Evolutionary conservation across 1,140 invertebrate species (phyloP).

Genomic region (Zaprionus tsacasi): DNA sequence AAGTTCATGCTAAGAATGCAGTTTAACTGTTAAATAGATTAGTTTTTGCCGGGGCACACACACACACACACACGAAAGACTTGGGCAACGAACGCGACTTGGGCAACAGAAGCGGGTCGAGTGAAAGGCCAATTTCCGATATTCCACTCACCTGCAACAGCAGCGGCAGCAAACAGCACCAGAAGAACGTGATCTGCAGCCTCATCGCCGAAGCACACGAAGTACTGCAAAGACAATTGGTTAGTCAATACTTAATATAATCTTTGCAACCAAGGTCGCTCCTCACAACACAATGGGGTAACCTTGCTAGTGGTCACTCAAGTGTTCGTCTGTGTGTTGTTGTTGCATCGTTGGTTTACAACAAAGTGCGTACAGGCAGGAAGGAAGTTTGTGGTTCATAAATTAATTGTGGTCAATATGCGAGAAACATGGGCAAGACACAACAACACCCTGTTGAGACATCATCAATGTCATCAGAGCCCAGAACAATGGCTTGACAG

Average conservation of each 20-base stretch:
- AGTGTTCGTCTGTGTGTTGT: slow-evolving; percentile 43
- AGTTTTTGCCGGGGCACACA: slow-evolving; percentile 49
- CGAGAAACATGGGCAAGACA: slow-evolving; percentile 29
- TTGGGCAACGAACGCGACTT: slow-evolving; percentile 63
- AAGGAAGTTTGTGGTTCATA: slow-evolving; percentile 79
- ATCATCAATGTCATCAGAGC: slow-evolving; percentile 36
- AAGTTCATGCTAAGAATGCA: slow-evolving; percentile 73
- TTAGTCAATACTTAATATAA: slow-evolving; percentile 45
- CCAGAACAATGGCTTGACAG: slow-evolving; percentile 44
- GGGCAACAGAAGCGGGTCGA: slow-evolving; percentile 24
- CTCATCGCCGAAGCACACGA: slow-evolving; percentile 38
- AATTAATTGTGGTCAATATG: slow-evolving; percentile 78
- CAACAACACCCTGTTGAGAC: slow-evolving; percentile 30
- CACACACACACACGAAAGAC: slow-evolving; percentile 47
- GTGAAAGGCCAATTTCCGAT: slow-evolving; percentile 63
- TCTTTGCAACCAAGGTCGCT: slow-evolving; percentile 35
- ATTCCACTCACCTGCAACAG: slow-evolving; percentile 32
- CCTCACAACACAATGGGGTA: slow-evolving; percentile 6
- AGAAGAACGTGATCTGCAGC: slow-evolving; percentile 43
- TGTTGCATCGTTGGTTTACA: slow-evolving; percentile 42
- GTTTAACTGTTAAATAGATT: slow-evolving; percentile 79
- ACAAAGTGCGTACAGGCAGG: slow-evolving; percentile 62
- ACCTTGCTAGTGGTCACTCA: slow-evolving; percentile 75
- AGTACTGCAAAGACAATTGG: slow-evolving; percentile 25
- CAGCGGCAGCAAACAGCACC: slow-evolving; percentile 29